Evolutionary conservation across 1,140 invertebrate species (phyloP).

Genomic region (Anastrepha ludens): DNA sequence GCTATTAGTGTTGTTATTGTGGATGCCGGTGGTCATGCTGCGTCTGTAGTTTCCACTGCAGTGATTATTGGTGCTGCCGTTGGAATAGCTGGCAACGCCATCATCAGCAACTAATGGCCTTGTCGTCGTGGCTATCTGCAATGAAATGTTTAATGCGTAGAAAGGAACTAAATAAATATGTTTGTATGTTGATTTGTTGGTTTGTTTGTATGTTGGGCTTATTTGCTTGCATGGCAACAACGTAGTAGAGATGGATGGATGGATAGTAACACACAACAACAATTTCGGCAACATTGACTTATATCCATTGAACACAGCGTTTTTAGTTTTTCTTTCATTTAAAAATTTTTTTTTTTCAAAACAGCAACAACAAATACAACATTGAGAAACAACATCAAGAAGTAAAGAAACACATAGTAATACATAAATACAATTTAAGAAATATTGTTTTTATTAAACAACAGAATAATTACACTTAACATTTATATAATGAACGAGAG

Average conservation of each 20-base stretch:
- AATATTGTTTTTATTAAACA: slow-evolving; percentile 32
- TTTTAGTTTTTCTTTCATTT: background rate
- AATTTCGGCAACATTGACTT: slow-evolving; percentile 57
- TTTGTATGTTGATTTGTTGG: background rate
- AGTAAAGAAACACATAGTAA: slow-evolving; percentile 40
- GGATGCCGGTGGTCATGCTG: background rate
- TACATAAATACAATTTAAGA: slow-evolving; percentile 31
- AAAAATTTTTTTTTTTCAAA: background rate
- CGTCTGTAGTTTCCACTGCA: slow-evolving; percentile 1
- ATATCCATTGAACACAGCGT: background rate
- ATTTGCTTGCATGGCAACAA: slow-evolving; percentile 2
- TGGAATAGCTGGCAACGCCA: background rate
- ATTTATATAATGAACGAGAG: background rate
- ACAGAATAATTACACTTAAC: background rate
- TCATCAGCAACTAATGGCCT: background rate
- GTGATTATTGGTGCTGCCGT: background rate
- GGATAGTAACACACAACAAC: slow-evolving; percentile 56
- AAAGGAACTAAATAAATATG: slow-evolving; percentile 42
- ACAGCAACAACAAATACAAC: slow-evolving; percentile 51
- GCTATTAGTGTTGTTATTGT: background rate
- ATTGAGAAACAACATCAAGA: slow-evolving; percentile 51
- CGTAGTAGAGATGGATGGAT: slow-evolving; percentile 41
- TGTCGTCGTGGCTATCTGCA: slow-evolving; percentile 37
- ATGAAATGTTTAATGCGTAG: slow-evolving; percentile 55
- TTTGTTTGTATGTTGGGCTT: background rate